A percentile compares a stretch with the other conserved stretches of the same genome.
These are phyloP conservation scores for Cuniculus paca DNA, from an alignment of 2,797 vertebrate species.

Conservation along the genomic window DNA sequence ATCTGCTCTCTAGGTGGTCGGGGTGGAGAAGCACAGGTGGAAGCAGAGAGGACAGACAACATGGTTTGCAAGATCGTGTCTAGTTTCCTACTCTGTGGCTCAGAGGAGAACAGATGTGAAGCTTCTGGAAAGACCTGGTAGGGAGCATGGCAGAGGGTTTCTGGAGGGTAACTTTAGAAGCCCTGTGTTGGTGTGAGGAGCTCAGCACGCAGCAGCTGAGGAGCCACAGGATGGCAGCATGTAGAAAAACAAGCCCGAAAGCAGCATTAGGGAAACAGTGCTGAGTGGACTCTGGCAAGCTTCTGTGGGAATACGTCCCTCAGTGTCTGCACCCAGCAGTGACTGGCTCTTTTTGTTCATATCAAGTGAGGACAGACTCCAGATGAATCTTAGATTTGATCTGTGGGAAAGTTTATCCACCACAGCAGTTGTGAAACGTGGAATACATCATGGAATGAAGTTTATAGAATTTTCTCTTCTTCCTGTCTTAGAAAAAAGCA, in stretches of 20 bases:
- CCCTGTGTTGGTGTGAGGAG: constrained; percentile 33
- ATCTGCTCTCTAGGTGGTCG: constrained; percentile 76
- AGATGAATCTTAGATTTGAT: not conserved
- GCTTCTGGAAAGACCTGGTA: constrained; percentile 52
- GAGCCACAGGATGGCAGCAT: constrained; percentile 67
- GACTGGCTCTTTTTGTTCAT: not conserved
- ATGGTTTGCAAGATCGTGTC: not conserved
- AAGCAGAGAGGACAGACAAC: not conserved
- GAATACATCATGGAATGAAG: constrained; percentile 1
- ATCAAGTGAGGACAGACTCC: not conserved
- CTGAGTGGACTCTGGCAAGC: not conserved
- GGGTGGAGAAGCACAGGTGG: constrained; percentile 58
- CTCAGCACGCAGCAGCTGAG: not conserved
- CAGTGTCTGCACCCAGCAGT: not conserved
- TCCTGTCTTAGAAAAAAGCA: not conserved
- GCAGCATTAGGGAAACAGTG: constrained; percentile 67
- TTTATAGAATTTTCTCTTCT: constrained; percentile 51
- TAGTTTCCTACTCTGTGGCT: not conserved
- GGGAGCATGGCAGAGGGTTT: constrained; percentile 24
- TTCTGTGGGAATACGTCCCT: not conserved
- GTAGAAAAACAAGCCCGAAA: constrained; percentile 71
- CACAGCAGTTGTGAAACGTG: not conserved
- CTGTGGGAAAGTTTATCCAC: not conserved
- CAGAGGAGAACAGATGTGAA: constrained; percentile 15
- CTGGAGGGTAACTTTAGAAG: constrained; percentile 68